A percentile compares a stretch with the other conserved stretches of the same genome.
These are phyloP conservation scores for Myotis daubentonii DNA, from an alignment of 2,797 vertebrate genomes.

Conservation along the genomic window DNA sequence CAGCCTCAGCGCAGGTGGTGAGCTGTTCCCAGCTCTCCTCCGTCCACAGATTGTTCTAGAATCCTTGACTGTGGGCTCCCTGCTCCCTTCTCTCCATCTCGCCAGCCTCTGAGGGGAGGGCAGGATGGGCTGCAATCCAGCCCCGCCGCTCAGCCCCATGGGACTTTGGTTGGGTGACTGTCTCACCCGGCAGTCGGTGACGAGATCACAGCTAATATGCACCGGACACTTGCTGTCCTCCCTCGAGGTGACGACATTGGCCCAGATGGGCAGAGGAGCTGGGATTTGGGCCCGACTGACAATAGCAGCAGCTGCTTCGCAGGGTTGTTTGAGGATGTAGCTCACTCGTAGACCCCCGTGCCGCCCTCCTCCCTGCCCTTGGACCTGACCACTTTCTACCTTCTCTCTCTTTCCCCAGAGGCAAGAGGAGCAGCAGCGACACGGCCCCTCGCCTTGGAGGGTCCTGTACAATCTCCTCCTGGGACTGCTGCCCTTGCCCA, in stretches of 20 bases:
- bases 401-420: constrained; percentile 15
- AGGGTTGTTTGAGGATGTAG: not conserved
- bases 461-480: constrained; percentile 81
- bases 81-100: not conserved
- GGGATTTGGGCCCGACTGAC: not conserved
- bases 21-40: not conserved
- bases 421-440: constrained; percentile 73
- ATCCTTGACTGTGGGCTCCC: not conserved
- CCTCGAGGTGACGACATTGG: not conserved
- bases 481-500: constrained; percentile 83
- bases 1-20: not conserved
- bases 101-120: not conserved
- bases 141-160: not conserved
- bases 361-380: not conserved
- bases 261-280: not conserved
- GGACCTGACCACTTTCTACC: not conserved
- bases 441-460: constrained; percentile 78
- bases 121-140: not conserved
- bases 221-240: not conserved
- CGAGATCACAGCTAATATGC: not conserved
- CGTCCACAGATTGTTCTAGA: not conserved
- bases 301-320: not conserved
- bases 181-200: not conserved
- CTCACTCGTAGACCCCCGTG: not conserved
- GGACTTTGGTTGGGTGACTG: not conserved